Evolutionary conservation across 2,888 invertebrate genomes (phyloP), one percentile per base, ranked within the genome.

Genomic region (Cheilosia pagana): DNA sequence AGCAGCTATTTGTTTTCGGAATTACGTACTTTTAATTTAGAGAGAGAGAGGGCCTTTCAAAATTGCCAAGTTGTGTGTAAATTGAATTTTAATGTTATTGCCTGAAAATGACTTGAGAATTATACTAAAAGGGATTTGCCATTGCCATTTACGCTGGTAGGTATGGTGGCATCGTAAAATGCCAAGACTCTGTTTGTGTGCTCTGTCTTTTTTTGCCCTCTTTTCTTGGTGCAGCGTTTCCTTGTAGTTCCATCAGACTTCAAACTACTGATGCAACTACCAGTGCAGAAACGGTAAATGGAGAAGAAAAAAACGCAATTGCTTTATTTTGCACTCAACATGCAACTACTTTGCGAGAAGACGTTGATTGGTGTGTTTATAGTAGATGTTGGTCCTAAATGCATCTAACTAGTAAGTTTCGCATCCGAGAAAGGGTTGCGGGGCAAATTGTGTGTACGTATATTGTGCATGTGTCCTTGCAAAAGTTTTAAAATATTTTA

Each of bases 331-430:
- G 65, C 74, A 65, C 85, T 75, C 74, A 71, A 67, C 65, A 65
- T 79, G 60, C 79, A 78, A 70, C 70, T 79, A 71, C 85, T 79
- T 79, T 85, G 70, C 53, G 52, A 78, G 57, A 63, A 78, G 72
- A 83, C 83, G 83, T 85, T 85, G 79, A 79, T 85, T 85, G 85
- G 85, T 79, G 75, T 85, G 70, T 75, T 85, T 79, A 85, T 79
- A 60, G 70, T 71, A 43, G 70, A 79, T 82, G 83, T 79, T 83
- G 74, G 83, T 50, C 60, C 79, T 78, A 83, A 83, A 83, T 85
- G 74, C 85, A 71, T 76, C 75, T 71, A 65, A 79, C 70, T 70
- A 60, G 65, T 68, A 78, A 74, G 53, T 70, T 79, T 85, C 65
- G 16, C 39, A 60, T 52, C 53, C 19, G 41, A 25, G 55, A 23